phyloP scores from a whole-genome alignment of 2,888 invertebrate genomes.

The Tricholauxania praeusta region DNA sequence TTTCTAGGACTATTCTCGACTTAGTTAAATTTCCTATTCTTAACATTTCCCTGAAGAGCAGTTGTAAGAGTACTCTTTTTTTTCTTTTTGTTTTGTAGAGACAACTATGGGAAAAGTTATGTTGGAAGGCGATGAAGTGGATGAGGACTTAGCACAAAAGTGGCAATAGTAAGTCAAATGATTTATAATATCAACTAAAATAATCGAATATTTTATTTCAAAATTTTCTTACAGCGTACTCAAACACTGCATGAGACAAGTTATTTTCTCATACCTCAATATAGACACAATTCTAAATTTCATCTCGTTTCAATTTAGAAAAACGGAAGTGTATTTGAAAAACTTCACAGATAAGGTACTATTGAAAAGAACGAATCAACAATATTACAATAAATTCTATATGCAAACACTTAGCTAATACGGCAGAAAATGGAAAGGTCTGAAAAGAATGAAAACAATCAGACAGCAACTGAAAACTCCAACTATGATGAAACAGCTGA shows the following conservation, averaged over 20 bases:
- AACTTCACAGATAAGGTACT: neutral
- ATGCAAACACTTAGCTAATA: neutral
- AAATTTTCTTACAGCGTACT: no score
- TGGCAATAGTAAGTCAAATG: slow-evolving; percentile 28
- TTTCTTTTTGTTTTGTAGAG: slow-evolving; percentile 36
- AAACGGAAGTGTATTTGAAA: neutral
- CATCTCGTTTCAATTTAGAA: neutral
- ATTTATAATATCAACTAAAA: no score
- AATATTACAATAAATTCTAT: neutral
- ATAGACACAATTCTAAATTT: neutral
- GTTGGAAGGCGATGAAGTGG: slow-evolving; percentile 35
- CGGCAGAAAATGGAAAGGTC: neutral
- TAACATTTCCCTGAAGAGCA: no score
- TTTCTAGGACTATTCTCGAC: no score
- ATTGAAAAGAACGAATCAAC: neutral
- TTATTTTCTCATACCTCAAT: neutral
- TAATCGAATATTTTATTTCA: no score
- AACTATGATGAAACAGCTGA: no score
- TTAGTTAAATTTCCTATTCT: no score
- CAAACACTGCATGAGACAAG: no score
- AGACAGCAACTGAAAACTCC: neutral
- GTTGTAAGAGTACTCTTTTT: neutral
- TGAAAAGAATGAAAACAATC: neutral
- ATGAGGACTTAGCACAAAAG: slow-evolving; percentile 28
- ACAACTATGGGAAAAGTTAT: slow-evolving; percentile 44